Evolutionary conservation across 2,888 invertebrate species (phyloP), one percentile per base, ranked within the genome.

Genomic region (Dryadula phaetusa): DNA sequence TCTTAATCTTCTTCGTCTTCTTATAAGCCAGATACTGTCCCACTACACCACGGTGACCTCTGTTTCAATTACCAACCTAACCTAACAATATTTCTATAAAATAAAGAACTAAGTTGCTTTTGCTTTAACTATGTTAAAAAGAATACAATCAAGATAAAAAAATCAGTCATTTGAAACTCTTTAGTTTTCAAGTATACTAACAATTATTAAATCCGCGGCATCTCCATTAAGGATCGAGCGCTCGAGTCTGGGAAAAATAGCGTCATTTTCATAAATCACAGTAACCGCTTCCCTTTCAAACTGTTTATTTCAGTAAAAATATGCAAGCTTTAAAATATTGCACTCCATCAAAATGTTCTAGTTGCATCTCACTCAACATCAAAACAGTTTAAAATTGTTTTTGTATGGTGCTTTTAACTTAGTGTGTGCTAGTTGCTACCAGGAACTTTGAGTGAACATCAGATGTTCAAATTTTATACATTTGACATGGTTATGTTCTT

Each of bases 221-320:
- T 60, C 52, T 67, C 62, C 67, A 67, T 70, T 70, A 70, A 60
- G 64, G 61, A 62, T 18, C 56, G 56, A 56, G 52, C 67, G 62
- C 62, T 62, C 65, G 62, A 65, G 56, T 64, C 62, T 42, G 49
- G 52, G 70, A 70, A 70, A 70, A 70, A 70, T 63, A 67, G 53
- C 70, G 60, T 67, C 64, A 62, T 70, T 70, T 70, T 62, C 70
- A 70, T 70, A 67, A 70, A 67, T 70, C 70, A 67, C 67, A 62
- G 62, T 60, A 70, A 65, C 70, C 64, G 65, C 53, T 70, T 65
- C 67, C 67, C 52, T 44, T 67, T 67, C 53, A 52, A 67, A 64
- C 64, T 70, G 69, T 70, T 70, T 70, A 66, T 66, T 66, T 61
- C 66, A 66, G 52, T 66, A 61, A 54, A 70, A 70, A 67, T 60